Evolutionary conservation across 2,797 vertebrate species (phyloP).

Genomic region (Sparidentex hasta): DNA sequence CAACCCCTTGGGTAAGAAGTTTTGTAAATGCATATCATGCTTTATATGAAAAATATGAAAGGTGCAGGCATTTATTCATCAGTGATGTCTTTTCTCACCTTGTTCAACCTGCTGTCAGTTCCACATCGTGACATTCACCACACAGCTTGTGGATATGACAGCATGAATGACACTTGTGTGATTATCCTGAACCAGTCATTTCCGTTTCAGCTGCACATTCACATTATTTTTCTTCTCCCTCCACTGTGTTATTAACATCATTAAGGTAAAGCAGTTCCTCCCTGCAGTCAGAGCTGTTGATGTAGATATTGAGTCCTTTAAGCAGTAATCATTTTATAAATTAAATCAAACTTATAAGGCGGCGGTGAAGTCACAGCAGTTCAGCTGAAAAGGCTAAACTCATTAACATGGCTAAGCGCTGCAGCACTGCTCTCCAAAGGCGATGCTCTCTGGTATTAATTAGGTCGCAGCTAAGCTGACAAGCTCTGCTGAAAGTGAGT

Average conservation of each 20-base stretch:
- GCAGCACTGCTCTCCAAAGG: constrained; percentile 55
- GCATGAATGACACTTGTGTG: constrained; percentile 2
- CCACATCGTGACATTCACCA: neutral
- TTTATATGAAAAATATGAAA: neutral
- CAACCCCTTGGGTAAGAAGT: neutral
- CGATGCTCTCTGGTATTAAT: constrained; percentile 69
- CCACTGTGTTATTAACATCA: neutral
- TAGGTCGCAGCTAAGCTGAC: constrained; percentile 61
- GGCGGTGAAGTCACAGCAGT: constrained; percentile 8
- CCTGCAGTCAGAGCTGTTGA: neutral
- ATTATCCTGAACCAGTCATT: constrained; percentile 1
- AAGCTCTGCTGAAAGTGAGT: constrained; percentile 46
- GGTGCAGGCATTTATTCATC: neutral
- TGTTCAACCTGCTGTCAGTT: constrained; percentile 5
- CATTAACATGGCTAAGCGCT: constrained; percentile 68
- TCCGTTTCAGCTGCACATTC: neutral
- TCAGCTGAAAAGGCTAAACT: constrained; percentile 63
- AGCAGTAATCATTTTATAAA: constrained; percentile 37
- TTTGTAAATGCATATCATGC: neutral
- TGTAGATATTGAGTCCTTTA: constrained; percentile 28
- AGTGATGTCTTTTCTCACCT: neutral
- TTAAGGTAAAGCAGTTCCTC: neutral
- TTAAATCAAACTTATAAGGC: constrained; percentile 37
- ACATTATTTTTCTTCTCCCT: constrained; percentile 1
- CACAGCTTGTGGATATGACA: neutral